Conservation (phyloP, 2,888 invertebrate genomes). For the Troilus luridus region DNA sequence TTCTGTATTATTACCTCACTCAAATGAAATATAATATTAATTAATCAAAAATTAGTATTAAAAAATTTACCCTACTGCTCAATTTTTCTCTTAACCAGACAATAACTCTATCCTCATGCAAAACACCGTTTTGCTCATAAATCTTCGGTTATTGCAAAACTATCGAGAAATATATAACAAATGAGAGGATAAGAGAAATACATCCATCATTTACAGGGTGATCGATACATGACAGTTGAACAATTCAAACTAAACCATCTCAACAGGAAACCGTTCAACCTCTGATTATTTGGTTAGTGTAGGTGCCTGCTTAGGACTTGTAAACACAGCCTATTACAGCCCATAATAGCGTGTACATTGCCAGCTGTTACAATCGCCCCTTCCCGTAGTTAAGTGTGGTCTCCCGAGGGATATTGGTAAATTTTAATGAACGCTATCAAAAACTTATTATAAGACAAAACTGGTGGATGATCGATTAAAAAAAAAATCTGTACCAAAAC, state of each 20-base stretch:
- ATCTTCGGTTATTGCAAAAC: too few species aligned
- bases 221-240: neutral
- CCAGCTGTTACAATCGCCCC: neutral
- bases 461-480: too few species aligned
- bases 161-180: neutral
- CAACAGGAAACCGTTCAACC: neutral
- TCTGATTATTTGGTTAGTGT: constrained; percentile 45
- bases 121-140: too few species aligned
- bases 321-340: constrained; percentile 42
- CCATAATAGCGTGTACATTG: constrained; percentile 20
- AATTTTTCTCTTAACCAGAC: too few species aligned
- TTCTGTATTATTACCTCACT: too few species aligned
- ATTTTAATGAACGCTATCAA: neutral
- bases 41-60: too few species aligned
- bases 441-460: neutral
- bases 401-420: neutral
- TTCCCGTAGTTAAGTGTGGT: neutral
- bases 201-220: neutral
- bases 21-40: too few species aligned
- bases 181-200: neutral
- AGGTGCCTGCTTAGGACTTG: constrained; percentile 25
- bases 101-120: too few species aligned
- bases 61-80: too few species aligned
- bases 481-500: too few species aligned
- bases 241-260: constrained; percentile 14